These are phyloP conservation scores for Yasuhikotakia modesta DNA, from an alignment of 2,797 vertebrate genomes.

Conservation along the genomic window DNA sequence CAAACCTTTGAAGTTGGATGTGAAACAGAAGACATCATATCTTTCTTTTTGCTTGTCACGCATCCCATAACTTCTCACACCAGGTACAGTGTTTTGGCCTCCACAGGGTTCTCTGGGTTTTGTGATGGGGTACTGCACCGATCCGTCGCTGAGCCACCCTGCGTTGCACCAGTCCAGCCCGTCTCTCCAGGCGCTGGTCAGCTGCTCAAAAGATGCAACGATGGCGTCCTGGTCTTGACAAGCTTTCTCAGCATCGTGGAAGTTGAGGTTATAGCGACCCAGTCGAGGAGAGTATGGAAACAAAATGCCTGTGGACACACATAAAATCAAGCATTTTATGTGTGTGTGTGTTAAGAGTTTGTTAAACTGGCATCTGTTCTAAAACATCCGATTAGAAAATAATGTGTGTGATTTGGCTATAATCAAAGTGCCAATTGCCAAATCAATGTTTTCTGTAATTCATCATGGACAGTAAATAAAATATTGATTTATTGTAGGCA, in stretches of 20 bases:
- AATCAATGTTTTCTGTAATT: no score
- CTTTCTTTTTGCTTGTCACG: slow-evolving; percentile 90
- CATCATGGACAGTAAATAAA: neutral
- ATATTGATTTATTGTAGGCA: neutral
- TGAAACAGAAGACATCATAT: slow-evolving; percentile 97
- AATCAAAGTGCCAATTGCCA: neutral
- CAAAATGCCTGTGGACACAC: slow-evolving; percentile 82
- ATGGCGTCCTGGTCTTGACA: slow-evolving; percentile 88
- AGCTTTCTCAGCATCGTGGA: slow-evolving; percentile 83
- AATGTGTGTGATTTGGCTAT: neutral
- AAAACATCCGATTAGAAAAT: neutral
- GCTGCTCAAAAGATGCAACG: slow-evolving; percentile 91
- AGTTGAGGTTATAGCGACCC: slow-evolving; percentile 94
- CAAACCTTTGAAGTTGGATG: slow-evolving; percentile 90
- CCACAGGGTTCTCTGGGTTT: slow-evolving; percentile 91
- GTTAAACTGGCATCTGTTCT: no score
- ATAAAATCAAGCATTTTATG: neutral
- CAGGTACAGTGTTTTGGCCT: slow-evolving; percentile 86
- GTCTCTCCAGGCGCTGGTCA: slow-evolving; percentile 86
- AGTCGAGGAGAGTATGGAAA: slow-evolving; percentile 89
- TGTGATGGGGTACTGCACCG: slow-evolving; percentile 93
- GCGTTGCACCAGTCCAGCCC: slow-evolving; percentile 98
- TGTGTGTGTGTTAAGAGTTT: no score
- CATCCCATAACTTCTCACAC: slow-evolving; percentile 90
- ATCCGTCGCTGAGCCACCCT: slow-evolving; percentile 92